These are phyloP conservation scores for Bos javanicus DNA, from an alignment of 2,113 vertebrate species.

Conservation along the genomic window DNA sequence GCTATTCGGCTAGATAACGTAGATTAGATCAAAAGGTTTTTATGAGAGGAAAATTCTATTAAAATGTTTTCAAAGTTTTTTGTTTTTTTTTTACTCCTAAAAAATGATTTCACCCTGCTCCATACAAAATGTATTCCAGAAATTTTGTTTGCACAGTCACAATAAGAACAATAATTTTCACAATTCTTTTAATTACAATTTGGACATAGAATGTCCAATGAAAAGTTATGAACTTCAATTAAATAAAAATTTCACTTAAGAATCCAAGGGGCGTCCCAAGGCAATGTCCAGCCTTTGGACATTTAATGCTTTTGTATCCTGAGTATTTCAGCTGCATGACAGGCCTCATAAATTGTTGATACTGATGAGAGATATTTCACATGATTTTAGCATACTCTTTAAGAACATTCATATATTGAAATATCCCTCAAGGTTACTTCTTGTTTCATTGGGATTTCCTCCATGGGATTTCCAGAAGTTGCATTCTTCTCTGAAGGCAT, in stretches of 20 bases:
- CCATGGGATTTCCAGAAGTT: neutral
- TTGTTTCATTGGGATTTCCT: neutral
- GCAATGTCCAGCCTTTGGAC: neutral
- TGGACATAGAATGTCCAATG: neutral
- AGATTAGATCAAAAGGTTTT: neutral
- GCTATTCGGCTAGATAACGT: neutral
- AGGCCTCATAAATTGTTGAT: neutral
- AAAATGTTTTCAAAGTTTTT: neutral
- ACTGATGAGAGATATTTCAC: neutral
- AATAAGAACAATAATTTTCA: neutral
- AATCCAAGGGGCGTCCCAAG: neutral
- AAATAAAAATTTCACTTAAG: conserved; percentile 10
- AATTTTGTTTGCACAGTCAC: neutral
- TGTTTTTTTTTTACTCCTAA: neutral
- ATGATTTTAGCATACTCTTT: neutral
- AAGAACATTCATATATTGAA: neutral
- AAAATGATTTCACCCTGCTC: neutral
- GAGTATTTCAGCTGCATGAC: neutral
- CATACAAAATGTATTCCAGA: neutral
- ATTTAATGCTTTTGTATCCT: neutral
- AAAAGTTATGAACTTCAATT: neutral
- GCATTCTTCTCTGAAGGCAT: neutral
- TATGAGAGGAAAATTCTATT: neutral
- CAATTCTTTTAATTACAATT: neutral
- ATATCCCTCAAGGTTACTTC: neutral